Evolutionary conservation across 1,140 invertebrate species (phyloP).

Genomic region (Drosophila tristis): DNA sequence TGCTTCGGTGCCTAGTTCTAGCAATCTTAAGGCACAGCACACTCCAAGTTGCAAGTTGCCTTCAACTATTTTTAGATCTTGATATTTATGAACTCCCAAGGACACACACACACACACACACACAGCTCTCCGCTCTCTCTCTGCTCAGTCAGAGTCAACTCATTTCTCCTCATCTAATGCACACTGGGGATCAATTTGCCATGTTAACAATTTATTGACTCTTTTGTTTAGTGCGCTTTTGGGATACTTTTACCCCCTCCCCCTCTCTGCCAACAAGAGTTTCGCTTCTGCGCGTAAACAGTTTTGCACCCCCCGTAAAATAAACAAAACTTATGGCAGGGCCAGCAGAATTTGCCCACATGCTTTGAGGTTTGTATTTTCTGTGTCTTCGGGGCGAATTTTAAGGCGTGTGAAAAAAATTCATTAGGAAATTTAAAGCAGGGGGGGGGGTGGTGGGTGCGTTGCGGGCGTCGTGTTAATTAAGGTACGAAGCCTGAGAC

Average conservation of each 20-base stretch:
- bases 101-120: constrained; percentile 23
- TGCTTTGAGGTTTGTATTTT: constrained; percentile 1
- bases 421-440: constrained; percentile 53
- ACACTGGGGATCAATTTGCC: constrained; percentile 82
- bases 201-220: constrained; percentile 83
- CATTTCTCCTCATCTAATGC: constrained; percentile 83
- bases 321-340: constrained; percentile 29
- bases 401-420: constrained; percentile 55
- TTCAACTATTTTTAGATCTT: constrained; percentile 10
- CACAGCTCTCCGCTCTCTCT: constrained; percentile 10
- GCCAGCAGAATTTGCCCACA: constrained; percentile 14
- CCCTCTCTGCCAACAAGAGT: constrained; percentile 7
- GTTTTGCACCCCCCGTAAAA: neutral
- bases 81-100: constrained; percentile 40
- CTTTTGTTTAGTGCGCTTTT: constrained; percentile 80
- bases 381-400: constrained; percentile 36
- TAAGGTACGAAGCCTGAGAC: constrained; percentile 37
- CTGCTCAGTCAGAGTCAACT: constrained; percentile 73
- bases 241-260: constrained; percentile 58
- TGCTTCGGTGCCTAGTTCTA: no score
- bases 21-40: no score
- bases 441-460: neutral
- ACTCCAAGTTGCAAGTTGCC: neutral
- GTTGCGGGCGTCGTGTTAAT: constrained; percentile 49
- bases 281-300: constrained; percentile 56